Base-by-base conservation (phyloP, 1,140 invertebrate genomes). In the Harlomillsia oculata region DNA sequence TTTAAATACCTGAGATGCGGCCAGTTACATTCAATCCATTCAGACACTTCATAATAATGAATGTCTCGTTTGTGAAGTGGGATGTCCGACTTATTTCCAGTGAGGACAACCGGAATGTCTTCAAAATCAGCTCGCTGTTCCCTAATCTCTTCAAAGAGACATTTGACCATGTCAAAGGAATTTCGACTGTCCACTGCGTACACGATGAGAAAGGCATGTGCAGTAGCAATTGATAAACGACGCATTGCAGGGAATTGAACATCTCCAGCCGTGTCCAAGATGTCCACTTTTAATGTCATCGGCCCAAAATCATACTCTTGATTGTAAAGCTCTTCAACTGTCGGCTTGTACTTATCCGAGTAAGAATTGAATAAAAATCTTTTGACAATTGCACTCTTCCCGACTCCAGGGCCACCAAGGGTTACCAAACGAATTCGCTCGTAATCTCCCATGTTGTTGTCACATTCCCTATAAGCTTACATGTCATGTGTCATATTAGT, bases 251-350 rank as follows among this genome's bases (percentile, higher is more conserved):
- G 87, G 71, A 90, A 91, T 70, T 90, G 85, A 69, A 86, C 80
- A 69, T 88, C 85, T 26, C 88, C 82, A 13, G 87, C 86, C 5
- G 89, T 93, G 69, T 60, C 59, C 63, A 93, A 68, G 40, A 93
- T 85, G 68, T 93, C 88, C 32, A 92, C 87, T 74, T 87, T n/a
- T 87, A 9, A 87, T 73, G n/a, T n/a, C 83, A 57, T 83, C 77
- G 30, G 79, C 77, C 13, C 81, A 80, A 30, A 91, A 74, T 62
- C 87, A 80, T 87, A 93, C 72, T 92, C 87, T 45, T 84, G 76
- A 66, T 83, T 88, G 69, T 89, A 90, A 3, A 93, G 75, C 70
- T 94, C 90, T 69, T 94, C 90, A 2, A 94, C 84, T 1, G 90
- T 94, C 58, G 87, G 83, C 61, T 82, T 78, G 69, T 94, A 92